Evolutionary conservation across 2,113 vertebrate species (phyloP), one percentile per base, ranked within the genome.

Genomic region (Hydropotes inermis): DNA sequence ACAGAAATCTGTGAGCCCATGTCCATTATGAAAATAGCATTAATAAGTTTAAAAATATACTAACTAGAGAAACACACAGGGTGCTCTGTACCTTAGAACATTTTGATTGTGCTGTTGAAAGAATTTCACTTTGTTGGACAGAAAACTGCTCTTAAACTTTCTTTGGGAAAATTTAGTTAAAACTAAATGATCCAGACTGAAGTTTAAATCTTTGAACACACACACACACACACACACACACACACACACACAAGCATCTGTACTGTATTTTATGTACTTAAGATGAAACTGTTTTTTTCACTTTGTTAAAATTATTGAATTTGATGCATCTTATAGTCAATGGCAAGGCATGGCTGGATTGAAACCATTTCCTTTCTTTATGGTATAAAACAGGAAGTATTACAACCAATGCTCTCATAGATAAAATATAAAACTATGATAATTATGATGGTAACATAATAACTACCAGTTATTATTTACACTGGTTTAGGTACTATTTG

Each of bases 11-110:
- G 23, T 87, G 43, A 96, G 76, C 55, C 61, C 33, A 64, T 78
- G 15, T 14, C 76, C 17, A 28, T 97, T 96, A 74, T 84, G 92
- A 89, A 96, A 97, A 91, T 27, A 82, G 67, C 21, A 78, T 95
- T 95, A 16, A 8, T 84, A 79, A 13, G n/a, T 96, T 98, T 97
- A 89, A 95, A 97, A 97, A 96, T 93, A 97, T 57, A 88, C 67
- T 79, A 87, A 91, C 45, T 39, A 30, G 47, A 87, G 58, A 96
- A 95, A 33, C 43, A 70, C 33, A 76, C 54, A n/a, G 14, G 93
- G 19, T 50, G 70, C 36, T 94, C 39, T 91, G 25, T 45, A 82
- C 70, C 81, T 95, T 58, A 89, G 57, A 95, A 93, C 33, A 88
- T 90, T 95, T 94, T 96, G 78, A 89, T 83, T 86, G 23, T 21